Evolutionary conservation across 53 echinoderm and acorn worm species (phyloP).

Genomic region (Patiria pectinifera): DNA sequence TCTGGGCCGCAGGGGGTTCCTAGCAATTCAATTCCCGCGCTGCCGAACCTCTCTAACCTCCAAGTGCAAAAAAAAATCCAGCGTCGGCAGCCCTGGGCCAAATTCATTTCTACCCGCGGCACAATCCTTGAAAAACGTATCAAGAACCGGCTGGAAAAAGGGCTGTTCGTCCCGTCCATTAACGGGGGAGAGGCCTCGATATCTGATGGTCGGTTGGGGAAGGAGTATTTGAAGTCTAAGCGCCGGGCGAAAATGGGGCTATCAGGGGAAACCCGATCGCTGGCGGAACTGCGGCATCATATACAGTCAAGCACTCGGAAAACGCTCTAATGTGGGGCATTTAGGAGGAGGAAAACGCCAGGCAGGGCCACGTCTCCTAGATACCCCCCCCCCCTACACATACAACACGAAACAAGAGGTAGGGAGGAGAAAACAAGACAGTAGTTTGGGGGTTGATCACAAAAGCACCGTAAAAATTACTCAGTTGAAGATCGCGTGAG

Average conservation of each 20-base stretch:
- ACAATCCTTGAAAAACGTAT: constrained; percentile 60
- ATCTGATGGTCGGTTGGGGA: constrained; percentile 15
- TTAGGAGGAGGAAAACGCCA: constrained; percentile 51
- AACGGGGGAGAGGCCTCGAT: constrained; percentile 30
- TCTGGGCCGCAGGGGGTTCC: constrained; percentile 21
- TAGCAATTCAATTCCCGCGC: constrained; percentile 45
- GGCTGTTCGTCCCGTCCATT: constrained; percentile 44
- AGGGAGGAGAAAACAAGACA: not conserved
- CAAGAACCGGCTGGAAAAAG: constrained; percentile 18
- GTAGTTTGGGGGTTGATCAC: not conserved
- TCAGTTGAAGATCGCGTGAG: constrained; percentile 15
- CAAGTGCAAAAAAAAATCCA: constrained; percentile 11
- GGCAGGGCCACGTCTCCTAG: constrained; percentile 45
- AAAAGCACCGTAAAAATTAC: constrained; percentile 15
- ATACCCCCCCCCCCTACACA: constrained; percentile 33
- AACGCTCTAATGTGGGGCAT: constrained; percentile 71
- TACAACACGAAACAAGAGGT: not conserved
- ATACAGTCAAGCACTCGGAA: constrained; percentile 69
- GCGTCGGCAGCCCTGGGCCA: constrained; percentile 37
- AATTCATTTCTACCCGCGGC: constrained; percentile 48
- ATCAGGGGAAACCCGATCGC: constrained; percentile 64
- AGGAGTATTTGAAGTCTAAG: constrained; percentile 46
- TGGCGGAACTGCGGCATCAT: constrained; percentile 76
- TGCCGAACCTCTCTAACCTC: constrained; percentile 9
- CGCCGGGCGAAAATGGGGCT: constrained; percentile 60